Evolutionary conservation across 2,888 invertebrate genomes (phyloP), one percentile per base, ranked within the genome.

Genomic region (Apodemia hepburni): DNA sequence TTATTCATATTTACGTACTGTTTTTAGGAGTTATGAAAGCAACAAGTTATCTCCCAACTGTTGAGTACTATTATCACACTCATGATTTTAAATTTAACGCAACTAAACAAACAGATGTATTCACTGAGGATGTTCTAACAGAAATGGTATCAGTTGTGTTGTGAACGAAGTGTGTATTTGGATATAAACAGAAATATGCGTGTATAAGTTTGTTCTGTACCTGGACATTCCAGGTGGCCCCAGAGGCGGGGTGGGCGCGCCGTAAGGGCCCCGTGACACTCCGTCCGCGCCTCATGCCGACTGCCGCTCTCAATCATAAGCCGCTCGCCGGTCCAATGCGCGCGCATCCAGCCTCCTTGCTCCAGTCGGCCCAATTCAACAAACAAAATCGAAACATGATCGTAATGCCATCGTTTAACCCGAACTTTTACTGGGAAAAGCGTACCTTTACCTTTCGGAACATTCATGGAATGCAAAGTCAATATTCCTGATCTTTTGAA

Each of bases 141-240:
- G 42, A 42, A 42, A 42, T 42, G 6, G 15, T 42, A 42, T 15
- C 42, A 42, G 42, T 15, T 15, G 42, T 42, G 1, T 42, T 42
- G 15, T n/a, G 42, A 42, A 42, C 15, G 15, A 42, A 5, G 15
- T 5, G 42, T 42, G 15, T 42, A 42, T 42, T 42, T 6, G 15
- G 27, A 15, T 35, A 42, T 18, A 18, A 59, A 12, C 12, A 17
- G 57, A 33, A 59, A 15, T 7, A 33, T 33, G 42, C 49, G 7
- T 12, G 61, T 45, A 54, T 49, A 8, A 29, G 64, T 38, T 59
- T 42, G n/a, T 42, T 62, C 68, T 66, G 73, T 92, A 93, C 93
- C 93, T 95, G 95, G 72, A 96, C 96, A 80, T 96, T 96, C 96
- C 96, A 96, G 85, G 96, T 95, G 75, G 96, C 96, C 68, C 96